Percentiles rank a stretch among this genome's conserved stretches.
Evolutionary conservation across 2,113 vertebrate genomes (phyloP).

Genomic region (Eretmochelys imbricata): DNA sequence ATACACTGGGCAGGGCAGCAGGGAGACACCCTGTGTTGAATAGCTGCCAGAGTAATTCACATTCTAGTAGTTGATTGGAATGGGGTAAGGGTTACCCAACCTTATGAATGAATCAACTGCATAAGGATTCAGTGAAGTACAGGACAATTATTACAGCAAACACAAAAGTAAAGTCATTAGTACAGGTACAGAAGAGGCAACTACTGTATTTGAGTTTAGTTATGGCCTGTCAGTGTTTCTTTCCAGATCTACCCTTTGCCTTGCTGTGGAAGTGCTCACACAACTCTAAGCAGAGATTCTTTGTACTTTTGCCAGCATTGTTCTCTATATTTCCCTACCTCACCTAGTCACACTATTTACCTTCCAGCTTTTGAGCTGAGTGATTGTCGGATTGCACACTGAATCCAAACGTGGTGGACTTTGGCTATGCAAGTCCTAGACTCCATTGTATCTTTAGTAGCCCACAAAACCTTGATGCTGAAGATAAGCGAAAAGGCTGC

Average conservation of each 20-base stretch:
- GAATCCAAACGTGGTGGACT: accelerated
- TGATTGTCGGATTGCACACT: accelerated
- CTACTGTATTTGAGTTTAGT: background rate
- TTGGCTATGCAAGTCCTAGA: accelerated
- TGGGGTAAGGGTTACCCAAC: accelerated
- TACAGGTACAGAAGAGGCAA: background rate
- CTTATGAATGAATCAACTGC: accelerated
- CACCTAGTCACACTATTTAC: background rate
- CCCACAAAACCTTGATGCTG: background rate
- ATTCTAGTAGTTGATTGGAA: background rate
- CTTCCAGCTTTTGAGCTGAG: background rate
- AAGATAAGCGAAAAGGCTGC: background rate
- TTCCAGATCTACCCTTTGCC: background rate
- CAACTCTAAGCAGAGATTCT: background rate
- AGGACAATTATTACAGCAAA: background rate
- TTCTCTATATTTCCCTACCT: background rate
- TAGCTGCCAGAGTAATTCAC: background rate
- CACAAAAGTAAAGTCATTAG: background rate
- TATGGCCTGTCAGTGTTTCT: accelerated
- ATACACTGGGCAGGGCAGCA: background rate
- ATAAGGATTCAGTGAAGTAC: accelerated
- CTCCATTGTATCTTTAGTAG: accelerated
- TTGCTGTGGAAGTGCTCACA: background rate
- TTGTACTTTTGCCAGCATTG: background rate
- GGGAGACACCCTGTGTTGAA: background rate